Conservation (phyloP, 2,888 invertebrate genomes). For the Caenorhabditis sp. region DNA sequence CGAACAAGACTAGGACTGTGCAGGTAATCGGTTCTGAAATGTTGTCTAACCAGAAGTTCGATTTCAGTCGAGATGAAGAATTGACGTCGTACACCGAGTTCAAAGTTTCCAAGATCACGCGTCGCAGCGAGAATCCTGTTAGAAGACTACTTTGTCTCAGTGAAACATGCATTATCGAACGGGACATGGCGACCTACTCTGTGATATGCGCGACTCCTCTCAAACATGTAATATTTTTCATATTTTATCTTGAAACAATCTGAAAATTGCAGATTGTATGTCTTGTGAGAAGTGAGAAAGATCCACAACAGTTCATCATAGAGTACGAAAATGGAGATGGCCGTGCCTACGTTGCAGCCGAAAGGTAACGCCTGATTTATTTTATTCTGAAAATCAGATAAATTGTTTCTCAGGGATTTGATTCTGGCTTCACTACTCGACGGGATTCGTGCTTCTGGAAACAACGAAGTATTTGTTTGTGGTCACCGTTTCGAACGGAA, state of each 20-base stretch:
- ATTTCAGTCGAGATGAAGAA: conserved; percentile 90
- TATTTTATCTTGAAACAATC: background rate
- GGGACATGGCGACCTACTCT: conserved; percentile 97
- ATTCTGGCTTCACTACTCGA: conserved; percentile 95
- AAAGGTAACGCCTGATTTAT: conserved; percentile 84
- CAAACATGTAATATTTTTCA: conserved; percentile 84
- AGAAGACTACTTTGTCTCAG: conserved; percentile 91
- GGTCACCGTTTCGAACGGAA: conserved; percentile 90
- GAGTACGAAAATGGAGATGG: conserved; percentile 95
- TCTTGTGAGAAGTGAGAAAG: conserved; percentile 91
- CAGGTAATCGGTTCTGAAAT: too few relatives aligned
- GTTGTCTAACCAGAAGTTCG: background rate
- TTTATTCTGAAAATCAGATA: background rate
- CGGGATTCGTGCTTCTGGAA: conserved; percentile 96
- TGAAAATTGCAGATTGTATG: conserved; percentile 90
- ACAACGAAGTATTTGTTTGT: conserved; percentile 87
- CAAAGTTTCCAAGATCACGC: conserved; percentile 93
- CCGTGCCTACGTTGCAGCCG: conserved; percentile 93
- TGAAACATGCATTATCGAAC: conserved; percentile 95
- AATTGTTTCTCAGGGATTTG: conserved; percentile 88
- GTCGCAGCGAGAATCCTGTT: conserved; percentile 89
- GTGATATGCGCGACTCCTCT: conserved; percentile 89
- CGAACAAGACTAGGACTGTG: conserved; percentile 93
- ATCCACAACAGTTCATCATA: conserved; percentile 94
- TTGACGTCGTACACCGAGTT: conserved; percentile 98